Percentiles rank a stretch among this genome's conserved stretches.
phyloP scores from a whole-genome alignment of 2,888 invertebrate genomes.

The Unio delphinus region DNA sequence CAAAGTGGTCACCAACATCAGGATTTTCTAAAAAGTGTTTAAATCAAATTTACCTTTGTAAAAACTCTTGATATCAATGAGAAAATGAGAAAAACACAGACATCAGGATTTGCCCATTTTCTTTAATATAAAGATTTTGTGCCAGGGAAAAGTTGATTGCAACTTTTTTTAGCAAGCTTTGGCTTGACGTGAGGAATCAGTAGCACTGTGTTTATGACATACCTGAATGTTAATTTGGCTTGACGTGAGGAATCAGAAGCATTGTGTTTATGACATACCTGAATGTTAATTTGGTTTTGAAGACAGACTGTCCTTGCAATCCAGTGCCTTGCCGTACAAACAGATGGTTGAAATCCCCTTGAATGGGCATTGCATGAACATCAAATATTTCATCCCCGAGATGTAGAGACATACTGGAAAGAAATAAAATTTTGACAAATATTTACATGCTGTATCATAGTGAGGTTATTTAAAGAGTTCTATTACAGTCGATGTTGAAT shows the following conservation, averaged over 20 bases:
- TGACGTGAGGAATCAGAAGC: conserved; percentile 62
- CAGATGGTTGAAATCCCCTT: conserved; percentile 97
- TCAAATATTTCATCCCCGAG: conserved; percentile 98
- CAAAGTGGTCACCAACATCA: too few species aligned
- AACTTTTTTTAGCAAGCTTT: too few species aligned
- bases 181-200: too few species aligned
- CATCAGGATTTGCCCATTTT: too few species aligned
- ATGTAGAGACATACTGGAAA: conserved; percentile 89
- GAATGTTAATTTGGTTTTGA: conserved; percentile 96
- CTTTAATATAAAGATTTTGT: too few species aligned
- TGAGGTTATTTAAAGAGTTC: background rate
- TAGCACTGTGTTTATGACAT: background rate
- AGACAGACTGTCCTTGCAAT: conserved; percentile 97
- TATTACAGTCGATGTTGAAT: too few species aligned
- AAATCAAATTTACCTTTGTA: too few species aligned
- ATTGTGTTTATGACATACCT: conserved; percentile 55
- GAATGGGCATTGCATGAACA: conserved; percentile 88
- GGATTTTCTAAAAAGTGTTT: too few species aligned
- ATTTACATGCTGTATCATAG: background rate
- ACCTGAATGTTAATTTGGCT: conserved; percentile 92
- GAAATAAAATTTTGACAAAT: conserved; percentile 2
- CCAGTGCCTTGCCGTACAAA: conserved; percentile 98
- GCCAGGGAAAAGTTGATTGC: too few species aligned
- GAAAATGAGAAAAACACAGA: too few species aligned
- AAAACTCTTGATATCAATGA: too few species aligned